A percentile compares a stretch with the other conserved stretches of the same genome.
Evolutionary conservation across 1,140 invertebrate genomes (phyloP).

Genomic region (Danaus plexippus): DNA sequence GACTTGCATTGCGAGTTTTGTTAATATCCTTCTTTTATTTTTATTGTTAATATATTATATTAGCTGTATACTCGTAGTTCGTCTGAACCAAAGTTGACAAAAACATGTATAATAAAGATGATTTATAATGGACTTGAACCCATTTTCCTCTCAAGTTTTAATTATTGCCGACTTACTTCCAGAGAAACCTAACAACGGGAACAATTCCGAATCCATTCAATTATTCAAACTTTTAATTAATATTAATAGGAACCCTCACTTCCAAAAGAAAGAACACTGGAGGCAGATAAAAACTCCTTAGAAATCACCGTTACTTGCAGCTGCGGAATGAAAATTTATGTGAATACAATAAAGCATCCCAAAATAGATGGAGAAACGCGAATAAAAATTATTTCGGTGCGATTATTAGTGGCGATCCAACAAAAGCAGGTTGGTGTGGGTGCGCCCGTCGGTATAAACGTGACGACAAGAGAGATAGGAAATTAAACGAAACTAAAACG

Average conservation of each 20-base stretch:
- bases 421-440: conserved; percentile 50
- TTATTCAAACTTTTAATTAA: conserved; percentile 72
- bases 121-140: conserved; percentile 44
- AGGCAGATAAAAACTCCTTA: conserved; percentile 68
- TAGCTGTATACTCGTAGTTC: conserved; percentile 4
- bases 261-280: conserved; percentile 66
- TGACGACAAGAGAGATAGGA: conserved; percentile 60
- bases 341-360: conserved; percentile 66
- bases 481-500: conserved; percentile 68
- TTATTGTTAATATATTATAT: conserved; percentile 8
- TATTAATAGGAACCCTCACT: conserved; percentile 68
- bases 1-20: conserved; percentile 33
- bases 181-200: conserved; percentile 55
- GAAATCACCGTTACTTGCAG: conserved; percentile 62
- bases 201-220: conserved; percentile 68
- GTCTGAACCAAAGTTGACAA: conserved; percentile 16
- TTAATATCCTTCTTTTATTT: conserved; percentile 19
- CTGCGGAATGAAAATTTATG: conserved; percentile 65
- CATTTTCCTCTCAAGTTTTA: conserved; percentile 52
- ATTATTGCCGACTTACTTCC: conserved; percentile 60
- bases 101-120: conserved; percentile 44
- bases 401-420: conserved; percentile 54
- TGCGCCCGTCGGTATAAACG: conserved; percentile 45
- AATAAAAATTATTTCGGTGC: conserved; percentile 62
- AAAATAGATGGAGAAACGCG: conserved; percentile 55